phyloP scores from a whole-genome alignment of 2,888 invertebrate species.

The Eristalis arbustorum region DNA sequence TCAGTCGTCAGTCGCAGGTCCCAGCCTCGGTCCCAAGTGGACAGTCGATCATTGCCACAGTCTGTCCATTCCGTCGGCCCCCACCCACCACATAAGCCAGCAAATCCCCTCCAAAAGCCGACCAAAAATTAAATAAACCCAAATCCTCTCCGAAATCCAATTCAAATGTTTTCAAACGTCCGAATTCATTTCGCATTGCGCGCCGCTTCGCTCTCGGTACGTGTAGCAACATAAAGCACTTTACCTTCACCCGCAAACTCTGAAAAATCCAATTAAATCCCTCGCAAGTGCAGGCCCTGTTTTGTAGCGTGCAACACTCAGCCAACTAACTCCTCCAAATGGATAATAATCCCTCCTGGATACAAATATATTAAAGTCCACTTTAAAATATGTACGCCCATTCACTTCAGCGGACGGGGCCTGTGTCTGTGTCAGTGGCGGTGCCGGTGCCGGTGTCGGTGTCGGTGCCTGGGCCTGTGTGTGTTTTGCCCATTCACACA shows the following conservation, averaged over 20 bases:
- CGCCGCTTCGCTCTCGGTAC: not conserved
- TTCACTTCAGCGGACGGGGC: not conserved
- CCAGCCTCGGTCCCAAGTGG: not conserved
- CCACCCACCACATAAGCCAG: not conserved
- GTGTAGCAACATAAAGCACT: not conserved
- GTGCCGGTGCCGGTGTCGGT: not conserved
- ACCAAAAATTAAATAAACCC: not conserved
- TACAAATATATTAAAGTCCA: constrained; percentile 28
- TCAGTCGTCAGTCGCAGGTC: not conserved
- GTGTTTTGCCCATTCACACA: not conserved
- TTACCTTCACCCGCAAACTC: not conserved
- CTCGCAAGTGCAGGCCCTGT: constrained; percentile 8
- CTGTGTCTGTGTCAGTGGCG: not conserved
- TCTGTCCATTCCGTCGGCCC: too few species aligned
- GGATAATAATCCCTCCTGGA: constrained; percentile 33
- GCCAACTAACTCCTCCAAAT: constrained; percentile 36
- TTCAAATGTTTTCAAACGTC: not conserved
- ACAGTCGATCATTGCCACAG: too few species aligned
- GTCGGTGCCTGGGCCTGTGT: not conserved
- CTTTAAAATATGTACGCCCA: constrained; percentile 42
- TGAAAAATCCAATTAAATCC: constrained; percentile 32
- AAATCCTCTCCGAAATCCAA: not conserved
- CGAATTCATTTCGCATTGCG: not conserved
- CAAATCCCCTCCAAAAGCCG: not conserved
- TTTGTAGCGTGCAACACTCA: constrained; percentile 21